phyloP scores from a whole-genome alignment of 2,888 invertebrate species.

The Andrena fulva region DNA sequence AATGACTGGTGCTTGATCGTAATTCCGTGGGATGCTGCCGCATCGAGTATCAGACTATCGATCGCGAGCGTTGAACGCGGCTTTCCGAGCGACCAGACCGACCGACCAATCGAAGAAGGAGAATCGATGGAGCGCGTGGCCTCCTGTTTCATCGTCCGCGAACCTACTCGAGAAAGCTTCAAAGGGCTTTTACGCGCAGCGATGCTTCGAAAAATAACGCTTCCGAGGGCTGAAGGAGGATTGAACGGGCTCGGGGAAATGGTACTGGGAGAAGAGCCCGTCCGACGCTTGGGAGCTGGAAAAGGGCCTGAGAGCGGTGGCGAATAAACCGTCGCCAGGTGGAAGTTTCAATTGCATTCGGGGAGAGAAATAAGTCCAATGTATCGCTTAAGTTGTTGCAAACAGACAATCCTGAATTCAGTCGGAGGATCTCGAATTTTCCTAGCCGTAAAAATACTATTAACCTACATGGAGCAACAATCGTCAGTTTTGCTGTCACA shows the following conservation, averaged over 20 bases:
- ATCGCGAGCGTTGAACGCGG: slow-evolving; percentile 23
- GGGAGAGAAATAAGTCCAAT: not conserved
- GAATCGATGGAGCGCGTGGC: slow-evolving; percentile 9
- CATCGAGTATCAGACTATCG: slow-evolving; percentile 34
- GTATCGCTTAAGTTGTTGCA: slow-evolving; percentile 15
- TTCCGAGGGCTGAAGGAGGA: slow-evolving; percentile 49
- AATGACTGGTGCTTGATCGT: slow-evolving; percentile 27
- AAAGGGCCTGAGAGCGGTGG: slow-evolving; percentile 18
- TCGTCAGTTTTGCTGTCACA: too few species aligned
- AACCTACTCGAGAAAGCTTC: slow-evolving; percentile 44
- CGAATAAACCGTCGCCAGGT: slow-evolving; percentile 41
- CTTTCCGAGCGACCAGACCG: slow-evolving; percentile 20
- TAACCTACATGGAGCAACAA: too few species aligned
- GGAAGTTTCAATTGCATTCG: slow-evolving; percentile 18
- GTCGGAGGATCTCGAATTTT: not conserved
- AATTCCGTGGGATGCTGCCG: slow-evolving; percentile 24
- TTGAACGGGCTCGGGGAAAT: slow-evolving; percentile 47
- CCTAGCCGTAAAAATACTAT: too few species aligned
- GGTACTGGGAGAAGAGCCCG: slow-evolving; percentile 21
- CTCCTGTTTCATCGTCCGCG: slow-evolving; percentile 54
- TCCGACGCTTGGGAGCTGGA: slow-evolving; percentile 32
- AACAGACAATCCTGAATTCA: not conserved
- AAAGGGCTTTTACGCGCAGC: slow-evolving; percentile 47
- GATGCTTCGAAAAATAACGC: slow-evolving; percentile 58
- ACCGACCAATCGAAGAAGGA: not conserved